A percentile compares a stretch with the other conserved stretches of the same genome.
Conservation (phyloP, 2,797 vertebrate genomes). For the Phrynocephalus forsythii region DNA sequence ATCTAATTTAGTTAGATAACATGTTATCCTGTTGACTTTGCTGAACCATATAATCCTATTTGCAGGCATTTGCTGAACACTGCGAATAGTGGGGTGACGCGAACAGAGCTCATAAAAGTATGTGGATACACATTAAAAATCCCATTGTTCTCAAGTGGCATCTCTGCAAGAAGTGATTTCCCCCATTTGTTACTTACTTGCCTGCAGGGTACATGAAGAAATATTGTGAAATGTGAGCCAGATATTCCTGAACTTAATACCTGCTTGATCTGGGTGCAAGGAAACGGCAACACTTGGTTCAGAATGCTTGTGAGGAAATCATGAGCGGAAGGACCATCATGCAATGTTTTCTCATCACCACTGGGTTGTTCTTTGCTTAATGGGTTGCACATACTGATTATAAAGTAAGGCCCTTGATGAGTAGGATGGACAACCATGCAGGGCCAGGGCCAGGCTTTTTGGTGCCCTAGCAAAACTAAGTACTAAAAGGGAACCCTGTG, state of each 20-base stretch:
- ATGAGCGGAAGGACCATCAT: too few species aligned
- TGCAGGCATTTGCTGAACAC: not conserved
- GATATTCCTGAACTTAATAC: not conserved
- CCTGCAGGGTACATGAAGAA: not conserved
- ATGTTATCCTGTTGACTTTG: not conserved
- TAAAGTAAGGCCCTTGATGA: too few species aligned
- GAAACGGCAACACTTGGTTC: too few species aligned
- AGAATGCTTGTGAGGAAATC: too few species aligned
- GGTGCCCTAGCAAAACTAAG: too few species aligned
- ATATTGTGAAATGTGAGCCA: not conserved
- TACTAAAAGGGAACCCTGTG: too few species aligned
- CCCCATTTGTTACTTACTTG: not conserved
- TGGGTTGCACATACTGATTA: too few species aligned
- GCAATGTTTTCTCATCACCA: too few species aligned
- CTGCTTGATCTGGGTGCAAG: too few species aligned
- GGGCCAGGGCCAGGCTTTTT: too few species aligned
- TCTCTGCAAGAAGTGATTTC: not conserved
- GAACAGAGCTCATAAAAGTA: not conserved
- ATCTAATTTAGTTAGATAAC: not conserved
- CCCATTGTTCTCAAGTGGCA: not conserved
- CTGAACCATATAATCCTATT: not conserved
- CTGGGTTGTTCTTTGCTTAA: too few species aligned
- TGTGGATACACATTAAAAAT: not conserved
- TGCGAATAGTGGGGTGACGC: not conserved
- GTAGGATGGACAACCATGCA: too few species aligned